Base-by-base conservation (phyloP, 2,113 vertebrate genomes). In the Mungos mungo region DNA sequence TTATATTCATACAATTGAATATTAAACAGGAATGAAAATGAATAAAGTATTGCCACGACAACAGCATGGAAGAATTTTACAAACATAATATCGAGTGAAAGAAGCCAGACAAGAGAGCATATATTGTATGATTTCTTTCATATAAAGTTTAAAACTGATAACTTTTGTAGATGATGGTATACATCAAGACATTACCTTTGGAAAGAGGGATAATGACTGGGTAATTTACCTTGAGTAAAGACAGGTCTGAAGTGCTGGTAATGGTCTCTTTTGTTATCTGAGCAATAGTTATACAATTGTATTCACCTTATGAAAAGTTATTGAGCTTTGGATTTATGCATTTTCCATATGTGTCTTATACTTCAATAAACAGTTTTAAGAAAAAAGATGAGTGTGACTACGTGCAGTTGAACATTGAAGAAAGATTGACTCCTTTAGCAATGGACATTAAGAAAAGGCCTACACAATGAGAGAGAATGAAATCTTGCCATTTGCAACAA, bases 1-100 rank as follows among this genome's bases (percentile, higher is more conserved):
- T 66, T 79, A 82, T 38, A 88, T 47, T 86, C 79, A 92, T 33
- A 74, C 41, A 92, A 50, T 14, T 11, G 31, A 88, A 66, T 92
- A 82, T 65, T 93, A 90, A 81, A 69, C 29, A 65, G 21, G 25
- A 77, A 69, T 74, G 15, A 84, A 95, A 90, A 86, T 88, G 45
- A 94, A 76, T 80, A 65, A 63, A 77, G n/a, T 47, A 81, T 9
- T 92, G 14, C 41, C 57, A 69, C 33, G 54, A 93, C 33, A 77
- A 19, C 21, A 72, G 41, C 45, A 79, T 71, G 12, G 16, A n/a
- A 65, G n/a, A 74, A 25, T 87, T 82, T 92, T 92, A 79, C 19
- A 68, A 86, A 94, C 45, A 88, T 79, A 90, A 86, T 60, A 4
- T 38, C 88, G 9, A 80, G 4, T 92, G 21, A 96, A 89, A 92